Conservation (phyloP, 1,140 invertebrate genomes). For the Solenopsis fugax region DNA sequence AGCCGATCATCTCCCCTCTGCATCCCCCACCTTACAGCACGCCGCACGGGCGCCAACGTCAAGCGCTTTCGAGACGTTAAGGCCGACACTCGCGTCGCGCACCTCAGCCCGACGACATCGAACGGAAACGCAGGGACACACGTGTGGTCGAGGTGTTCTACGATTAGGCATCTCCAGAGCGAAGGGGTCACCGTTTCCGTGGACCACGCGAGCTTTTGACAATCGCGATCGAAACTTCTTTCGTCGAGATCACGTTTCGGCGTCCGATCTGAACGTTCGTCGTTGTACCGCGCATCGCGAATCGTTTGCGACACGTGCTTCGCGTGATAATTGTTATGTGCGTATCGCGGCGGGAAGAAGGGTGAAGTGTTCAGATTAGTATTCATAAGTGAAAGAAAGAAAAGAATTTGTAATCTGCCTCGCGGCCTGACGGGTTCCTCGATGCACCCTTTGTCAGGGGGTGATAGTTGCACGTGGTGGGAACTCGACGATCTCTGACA, state of each 20-base stretch:
- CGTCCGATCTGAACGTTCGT: not conserved
- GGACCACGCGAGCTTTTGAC: not conserved
- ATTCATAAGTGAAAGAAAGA: slow-evolving; percentile 67
- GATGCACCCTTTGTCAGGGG: slow-evolving; percentile 66
- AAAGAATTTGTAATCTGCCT: slow-evolving; percentile 31
- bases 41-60: slow-evolving; percentile 80
- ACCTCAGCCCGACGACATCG: slow-evolving; percentile 82
- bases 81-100: slow-evolving; percentile 84
- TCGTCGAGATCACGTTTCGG: not conserved
- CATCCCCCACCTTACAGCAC: slow-evolving; percentile 76
- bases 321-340: slow-evolving; percentile 71
- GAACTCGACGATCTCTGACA: slow-evolving; percentile 69
- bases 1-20: slow-evolving; percentile 72
- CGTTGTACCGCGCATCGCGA: not conserved
- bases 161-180: not conserved
- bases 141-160: slow-evolving; percentile 50
- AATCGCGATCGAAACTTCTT: not conserved
- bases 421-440: slow-evolving; percentile 59
- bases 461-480: slow-evolving; percentile 67
- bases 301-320: slow-evolving; percentile 53
- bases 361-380: slow-evolving; percentile 60
- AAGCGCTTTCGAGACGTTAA: slow-evolving; percentile 82
- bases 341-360: slow-evolving; percentile 40
- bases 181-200: not conserved
- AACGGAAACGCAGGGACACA: slow-evolving; percentile 38